These are phyloP conservation scores for Drosophila barbarae DNA, from an alignment of 2,888 invertebrate species.

Conservation along the genomic window DNA sequence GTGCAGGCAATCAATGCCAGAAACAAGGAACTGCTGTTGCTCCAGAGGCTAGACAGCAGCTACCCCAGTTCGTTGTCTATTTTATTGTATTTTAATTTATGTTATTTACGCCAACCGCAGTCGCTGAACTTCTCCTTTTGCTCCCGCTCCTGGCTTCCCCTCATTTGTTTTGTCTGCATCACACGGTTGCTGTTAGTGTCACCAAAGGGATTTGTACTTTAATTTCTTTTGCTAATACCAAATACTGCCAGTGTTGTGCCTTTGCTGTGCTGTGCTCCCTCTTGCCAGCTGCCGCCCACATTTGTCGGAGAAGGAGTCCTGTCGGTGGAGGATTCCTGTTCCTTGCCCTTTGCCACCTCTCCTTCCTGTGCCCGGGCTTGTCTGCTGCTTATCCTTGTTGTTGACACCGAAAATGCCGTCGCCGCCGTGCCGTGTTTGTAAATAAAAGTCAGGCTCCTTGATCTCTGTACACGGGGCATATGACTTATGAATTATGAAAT, in stretches of 20 bases:
- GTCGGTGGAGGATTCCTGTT: not conserved
- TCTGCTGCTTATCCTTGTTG: slow-evolving; percentile 25
- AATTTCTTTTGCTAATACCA: slow-evolving; percentile 62
- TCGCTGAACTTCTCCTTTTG: slow-evolving; percentile 49
- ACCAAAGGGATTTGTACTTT: slow-evolving; percentile 68
- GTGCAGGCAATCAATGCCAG: slow-evolving; percentile 53
- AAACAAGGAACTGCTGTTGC: slow-evolving; percentile 34
- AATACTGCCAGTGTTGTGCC: slow-evolving; percentile 13
- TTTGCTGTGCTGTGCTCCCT: too few species aligned
- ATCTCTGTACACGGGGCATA: slow-evolving; percentile 1
- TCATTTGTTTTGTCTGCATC: slow-evolving; percentile 35
- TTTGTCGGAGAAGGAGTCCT: slow-evolving; percentile 3
- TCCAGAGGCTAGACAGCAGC: not conserved
- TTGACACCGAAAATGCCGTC: slow-evolving; percentile 43
- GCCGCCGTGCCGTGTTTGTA: slow-evolving; percentile 42
- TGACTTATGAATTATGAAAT: slow-evolving; percentile 31
- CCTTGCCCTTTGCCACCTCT: slow-evolving; percentile 1
- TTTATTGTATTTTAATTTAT: slow-evolving; percentile 72
- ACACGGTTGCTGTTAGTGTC: slow-evolving; percentile 54
- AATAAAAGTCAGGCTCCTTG: slow-evolving; percentile 20
- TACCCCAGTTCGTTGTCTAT: slow-evolving; percentile 61
- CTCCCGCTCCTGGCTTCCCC: slow-evolving; percentile 1
- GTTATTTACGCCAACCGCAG: slow-evolving; percentile 57
- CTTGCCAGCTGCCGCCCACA: slow-evolving; percentile 15
- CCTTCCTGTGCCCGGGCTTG: slow-evolving; percentile 2